Percentiles rank a stretch among this genome's conserved stretches.
These are phyloP conservation scores for Caiman crocodilus DNA, from an alignment of 2,797 vertebrate genomes.

Conservation along the genomic window DNA sequence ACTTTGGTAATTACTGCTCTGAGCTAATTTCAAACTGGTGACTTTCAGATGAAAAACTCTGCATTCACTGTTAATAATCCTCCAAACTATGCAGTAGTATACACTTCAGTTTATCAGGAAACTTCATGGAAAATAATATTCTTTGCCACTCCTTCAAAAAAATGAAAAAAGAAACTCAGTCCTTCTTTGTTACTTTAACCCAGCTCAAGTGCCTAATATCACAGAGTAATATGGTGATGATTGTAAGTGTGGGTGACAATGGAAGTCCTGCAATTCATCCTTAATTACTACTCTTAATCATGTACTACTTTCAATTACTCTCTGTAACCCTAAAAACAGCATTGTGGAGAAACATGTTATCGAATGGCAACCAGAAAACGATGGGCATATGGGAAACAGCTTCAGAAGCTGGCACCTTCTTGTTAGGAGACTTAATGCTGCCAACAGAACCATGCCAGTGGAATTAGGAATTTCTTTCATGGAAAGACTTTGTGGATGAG, in stretches of 20 bases:
- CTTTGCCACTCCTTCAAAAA: slow-evolving; percentile 27
- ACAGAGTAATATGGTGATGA: slow-evolving; percentile 25
- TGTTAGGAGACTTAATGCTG: slow-evolving; percentile 34
- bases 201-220: slow-evolving; percentile 43
- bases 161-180: background rate
- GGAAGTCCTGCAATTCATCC: slow-evolving; percentile 62
- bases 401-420: slow-evolving; percentile 39
- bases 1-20: background rate
- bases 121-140: background rate
- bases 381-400: slow-evolving; percentile 20
- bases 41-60: background rate
- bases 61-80: background rate
- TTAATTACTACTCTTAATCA: slow-evolving; percentile 49
- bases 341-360: slow-evolving; percentile 23
- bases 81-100: background rate
- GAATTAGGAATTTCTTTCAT: slow-evolving; percentile 35
- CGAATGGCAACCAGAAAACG: slow-evolving; percentile 3
- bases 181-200: slow-evolving; percentile 67
- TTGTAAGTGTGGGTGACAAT: slow-evolving; percentile 46
- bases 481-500: slow-evolving; percentile 32
- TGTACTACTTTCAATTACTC: too few species aligned
- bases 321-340: slow-evolving; percentile 65
- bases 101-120: background rate
- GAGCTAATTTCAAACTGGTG: background rate
- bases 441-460: slow-evolving; percentile 44